phyloP scores from a whole-genome alignment of 2,797 vertebrate species.

The Sarcoramphus papa region DNA sequence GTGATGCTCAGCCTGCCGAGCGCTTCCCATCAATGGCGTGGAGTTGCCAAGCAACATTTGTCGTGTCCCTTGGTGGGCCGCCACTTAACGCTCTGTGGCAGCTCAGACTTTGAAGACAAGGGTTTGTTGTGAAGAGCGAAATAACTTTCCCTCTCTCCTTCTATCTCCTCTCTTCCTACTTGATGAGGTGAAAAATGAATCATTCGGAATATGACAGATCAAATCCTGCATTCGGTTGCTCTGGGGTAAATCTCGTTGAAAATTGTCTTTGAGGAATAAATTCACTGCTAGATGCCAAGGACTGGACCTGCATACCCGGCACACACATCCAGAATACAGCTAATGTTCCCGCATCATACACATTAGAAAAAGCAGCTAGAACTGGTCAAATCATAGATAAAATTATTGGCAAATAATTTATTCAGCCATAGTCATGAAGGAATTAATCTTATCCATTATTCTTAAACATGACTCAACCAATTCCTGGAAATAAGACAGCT shows the following conservation, averaged over 20 bases:
- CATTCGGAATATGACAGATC: background rate
- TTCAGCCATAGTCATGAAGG: conserved; percentile 24
- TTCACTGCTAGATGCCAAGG: background rate
- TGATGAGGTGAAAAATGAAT: conserved; percentile 37
- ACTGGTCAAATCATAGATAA: background rate
- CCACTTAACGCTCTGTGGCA: background rate
- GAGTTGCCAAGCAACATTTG: conserved; percentile 59
- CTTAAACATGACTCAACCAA: conserved; percentile 54
- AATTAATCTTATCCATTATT: conserved; percentile 52
- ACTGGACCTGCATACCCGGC: background rate
- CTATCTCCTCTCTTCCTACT: background rate
- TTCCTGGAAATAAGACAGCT: conserved; percentile 55
- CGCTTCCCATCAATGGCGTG: background rate
- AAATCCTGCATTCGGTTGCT: background rate
- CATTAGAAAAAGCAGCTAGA: background rate
- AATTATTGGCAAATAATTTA: conserved; percentile 45
- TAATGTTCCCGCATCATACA: background rate
- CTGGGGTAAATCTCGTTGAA: background rate
- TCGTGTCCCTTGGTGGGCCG: background rate
- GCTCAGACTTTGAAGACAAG: background rate
- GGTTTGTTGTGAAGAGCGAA: background rate
- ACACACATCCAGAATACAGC: background rate
- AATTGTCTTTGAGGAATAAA: conserved; percentile 27
- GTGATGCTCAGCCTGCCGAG: background rate
- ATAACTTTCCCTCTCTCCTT: background rate